Conservation (phyloP, 2,797 vertebrate genomes). For the Sebastes matsubarae region DNA sequence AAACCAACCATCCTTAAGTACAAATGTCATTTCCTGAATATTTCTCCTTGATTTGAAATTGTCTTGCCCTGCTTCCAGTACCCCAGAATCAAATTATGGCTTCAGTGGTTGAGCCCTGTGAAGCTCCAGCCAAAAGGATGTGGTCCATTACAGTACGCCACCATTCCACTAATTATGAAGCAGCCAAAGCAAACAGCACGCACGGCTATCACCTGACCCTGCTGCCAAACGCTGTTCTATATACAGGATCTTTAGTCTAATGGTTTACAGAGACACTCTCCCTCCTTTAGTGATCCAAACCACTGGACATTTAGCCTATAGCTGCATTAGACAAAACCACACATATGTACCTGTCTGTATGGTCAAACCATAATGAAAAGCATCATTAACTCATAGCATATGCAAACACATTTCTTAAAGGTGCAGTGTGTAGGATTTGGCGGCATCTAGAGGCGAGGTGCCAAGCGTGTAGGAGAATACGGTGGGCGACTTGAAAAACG, state of each 20-base stretch:
- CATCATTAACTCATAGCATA: background rate
- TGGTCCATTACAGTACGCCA: slow-evolving; percentile 92
- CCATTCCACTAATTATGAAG: slow-evolving; percentile 88
- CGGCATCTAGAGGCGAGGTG: background rate
- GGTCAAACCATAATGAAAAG: background rate
- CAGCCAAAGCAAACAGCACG: slow-evolving; percentile 88
- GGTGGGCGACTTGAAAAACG: rapidly evolving
- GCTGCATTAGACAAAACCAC: slow-evolving; percentile 55
- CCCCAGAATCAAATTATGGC: slow-evolving; percentile 88
- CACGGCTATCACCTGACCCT: slow-evolving; percentile 87
- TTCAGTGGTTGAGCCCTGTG: slow-evolving; percentile 70
- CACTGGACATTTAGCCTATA: slow-evolving; percentile 66
- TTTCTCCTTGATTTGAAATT: slow-evolving; percentile 88
- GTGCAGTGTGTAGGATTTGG: background rate
- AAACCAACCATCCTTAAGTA: slow-evolving; percentile 51
- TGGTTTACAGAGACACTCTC: slow-evolving; percentile 86
- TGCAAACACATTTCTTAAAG: background rate
- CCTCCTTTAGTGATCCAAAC: slow-evolving; percentile 80
- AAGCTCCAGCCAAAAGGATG: slow-evolving; percentile 92
- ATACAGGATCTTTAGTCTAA: slow-evolving; percentile 82
- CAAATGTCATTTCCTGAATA: slow-evolving; percentile 76
- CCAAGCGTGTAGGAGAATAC: background rate
- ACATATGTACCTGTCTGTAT: background rate
- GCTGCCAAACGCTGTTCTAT: slow-evolving; percentile 88
- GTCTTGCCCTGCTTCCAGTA: slow-evolving; percentile 84